Evolutionary conservation across 2,888 invertebrate species (phyloP), one percentile per base, ranked within the genome.

Genomic region (Tenthredo livida): DNA sequence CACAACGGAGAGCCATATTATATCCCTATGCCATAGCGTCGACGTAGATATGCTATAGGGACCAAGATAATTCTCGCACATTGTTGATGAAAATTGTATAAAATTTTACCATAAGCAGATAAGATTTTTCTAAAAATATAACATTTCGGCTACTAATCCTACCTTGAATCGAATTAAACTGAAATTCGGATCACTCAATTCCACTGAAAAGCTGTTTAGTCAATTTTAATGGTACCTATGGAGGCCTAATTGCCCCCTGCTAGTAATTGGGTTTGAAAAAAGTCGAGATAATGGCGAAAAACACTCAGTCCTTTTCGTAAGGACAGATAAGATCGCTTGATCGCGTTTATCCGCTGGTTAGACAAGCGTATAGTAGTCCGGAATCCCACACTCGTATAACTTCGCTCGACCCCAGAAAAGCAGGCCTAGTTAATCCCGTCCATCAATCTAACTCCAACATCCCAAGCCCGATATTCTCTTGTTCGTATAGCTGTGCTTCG

Each of bases 371-470:
- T 29, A 77, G 77, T 29, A 54, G 77, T 54, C 77, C 54, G 54
- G 47, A 50, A n/a, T 54, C 77, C 47, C 54, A 29, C 21, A 77
- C 54, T 77, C 6, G 77, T 29, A 33, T 33, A 25, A 61, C 37
- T 21, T 80, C 40, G 80, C 7, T 80, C 58, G 80, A 80, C 80
- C 80, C 80, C 80, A 40, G 40, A 15, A 61, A 61, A 87, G 86
- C 88, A 86, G 88, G 88, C 89, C 90, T 89, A 84, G 88, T 88
- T 92, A 92, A 92, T 92, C 92, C 92, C 84, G 86, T 87, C 90
- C 91, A 92, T 92, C 92, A 92, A 92, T 92, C 92, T 92, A 90
- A 89, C 87, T 92, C 92, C 91, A 90, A 89, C 87, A 89, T 89
- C 89, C 86, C 78, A 86, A 88, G 88, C 86, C 86, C 86, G 86